Evolutionary conservation across 2,113 vertebrate genomes (phyloP).

Genomic region (Sminthopsis crassicaudata): DNA sequence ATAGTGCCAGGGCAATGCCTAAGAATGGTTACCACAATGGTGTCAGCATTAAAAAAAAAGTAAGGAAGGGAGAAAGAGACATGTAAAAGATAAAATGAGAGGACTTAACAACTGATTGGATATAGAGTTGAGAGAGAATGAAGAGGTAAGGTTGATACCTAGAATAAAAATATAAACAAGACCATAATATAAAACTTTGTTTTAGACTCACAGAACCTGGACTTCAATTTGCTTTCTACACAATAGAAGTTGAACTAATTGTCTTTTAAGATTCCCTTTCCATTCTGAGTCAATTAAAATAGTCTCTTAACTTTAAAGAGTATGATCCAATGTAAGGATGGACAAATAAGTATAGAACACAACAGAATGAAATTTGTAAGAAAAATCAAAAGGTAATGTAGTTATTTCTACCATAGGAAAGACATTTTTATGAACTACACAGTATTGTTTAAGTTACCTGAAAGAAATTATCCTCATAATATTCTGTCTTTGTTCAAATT

Average conservation of each 20-base stretch:
- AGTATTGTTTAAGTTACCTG: background rate
- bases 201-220: background rate
- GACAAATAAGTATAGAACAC: background rate
- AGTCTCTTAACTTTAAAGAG: background rate
- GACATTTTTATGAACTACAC: background rate
- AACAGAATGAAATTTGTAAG: background rate
- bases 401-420: background rate
- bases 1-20: background rate
- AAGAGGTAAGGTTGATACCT: background rate
- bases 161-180: background rate
- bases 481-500: conserved; percentile 4
- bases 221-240: background rate
- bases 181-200: background rate
- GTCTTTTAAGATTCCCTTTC: background rate
- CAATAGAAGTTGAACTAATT: background rate
- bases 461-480: background rate
- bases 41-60: background rate
- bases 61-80: background rate
- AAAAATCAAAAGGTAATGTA: background rate
- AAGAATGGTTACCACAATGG: background rate
- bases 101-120: background rate
- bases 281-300: background rate
- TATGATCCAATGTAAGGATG: background rate
- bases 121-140: background rate
- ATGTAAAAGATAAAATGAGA: background rate